A percentile compares a stretch with the other conserved stretches of the same genome.
These are phyloP conservation scores for Phocoena phocoena DNA, from an alignment of 2,113 vertebrate genomes.

Conservation along the genomic window DNA sequence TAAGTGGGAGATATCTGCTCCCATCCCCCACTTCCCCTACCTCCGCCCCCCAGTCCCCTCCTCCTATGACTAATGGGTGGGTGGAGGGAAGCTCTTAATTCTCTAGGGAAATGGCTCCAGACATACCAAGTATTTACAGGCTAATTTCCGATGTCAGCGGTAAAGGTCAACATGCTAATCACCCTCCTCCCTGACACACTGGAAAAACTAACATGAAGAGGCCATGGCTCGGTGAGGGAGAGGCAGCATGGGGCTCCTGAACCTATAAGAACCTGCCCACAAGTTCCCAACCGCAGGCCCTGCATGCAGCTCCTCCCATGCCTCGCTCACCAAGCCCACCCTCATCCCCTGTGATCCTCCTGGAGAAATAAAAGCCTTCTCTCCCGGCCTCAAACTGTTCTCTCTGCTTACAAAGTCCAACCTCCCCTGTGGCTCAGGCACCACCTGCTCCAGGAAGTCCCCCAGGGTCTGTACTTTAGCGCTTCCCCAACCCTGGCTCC, in stretches of 20 bases:
- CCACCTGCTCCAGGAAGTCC: neutral
- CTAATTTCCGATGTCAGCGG: neutral
- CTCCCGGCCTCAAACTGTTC: neutral
- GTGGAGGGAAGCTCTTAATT: neutral
- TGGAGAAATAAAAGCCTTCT: neutral
- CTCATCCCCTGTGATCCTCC: neutral
- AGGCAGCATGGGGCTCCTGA: neutral
- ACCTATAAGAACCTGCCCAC: neutral
- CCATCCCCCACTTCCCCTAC: no score
- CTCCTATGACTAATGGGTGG: neutral
- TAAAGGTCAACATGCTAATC: neutral
- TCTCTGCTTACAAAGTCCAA: neutral
- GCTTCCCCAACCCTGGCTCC: neutral
- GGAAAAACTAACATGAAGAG: neutral
- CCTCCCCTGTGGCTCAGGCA: neutral
- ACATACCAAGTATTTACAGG: neutral
- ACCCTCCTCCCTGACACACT: neutral
- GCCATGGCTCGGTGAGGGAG: neutral
- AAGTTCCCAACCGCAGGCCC: neutral
- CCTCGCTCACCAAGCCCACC: neutral
- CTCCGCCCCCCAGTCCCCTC: no score
- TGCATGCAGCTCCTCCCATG: neutral
- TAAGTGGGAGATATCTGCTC: neutral
- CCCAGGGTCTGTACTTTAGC: rapidly evolving
- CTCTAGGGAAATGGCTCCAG: neutral